These are phyloP conservation scores for Drosophila sordidula DNA, from an alignment of 2,888 invertebrate species.

Conservation along the genomic window DNA sequence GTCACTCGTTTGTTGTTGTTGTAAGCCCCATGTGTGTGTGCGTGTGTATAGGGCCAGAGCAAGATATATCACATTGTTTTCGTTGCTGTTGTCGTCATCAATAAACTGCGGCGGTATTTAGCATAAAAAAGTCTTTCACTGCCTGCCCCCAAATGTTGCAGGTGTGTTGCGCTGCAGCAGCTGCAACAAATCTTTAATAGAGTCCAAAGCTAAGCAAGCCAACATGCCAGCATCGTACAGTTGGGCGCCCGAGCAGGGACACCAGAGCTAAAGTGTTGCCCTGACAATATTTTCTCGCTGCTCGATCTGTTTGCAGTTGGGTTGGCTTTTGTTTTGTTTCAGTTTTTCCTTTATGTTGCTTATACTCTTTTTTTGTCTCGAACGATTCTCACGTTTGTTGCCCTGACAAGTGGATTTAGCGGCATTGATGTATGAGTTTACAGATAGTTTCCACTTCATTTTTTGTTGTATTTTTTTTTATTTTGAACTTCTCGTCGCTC, in stretches of 20 bases:
- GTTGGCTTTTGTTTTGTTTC: slow-evolving; percentile 58
- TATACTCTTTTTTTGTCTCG: slow-evolving; percentile 28
- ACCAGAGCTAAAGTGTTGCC: slow-evolving; percentile 69
- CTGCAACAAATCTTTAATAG: slow-evolving; percentile 64
- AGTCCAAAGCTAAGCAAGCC: slow-evolving; percentile 35
- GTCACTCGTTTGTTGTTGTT: slow-evolving; percentile 72
- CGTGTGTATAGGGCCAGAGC: slow-evolving; percentile 31
- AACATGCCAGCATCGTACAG: neutral
- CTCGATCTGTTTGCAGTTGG: slow-evolving; percentile 67
- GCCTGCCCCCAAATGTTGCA: slow-evolving; percentile 66
- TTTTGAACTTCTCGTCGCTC: slow-evolving; percentile 9
- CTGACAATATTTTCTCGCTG: slow-evolving; percentile 74
- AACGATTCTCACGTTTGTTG: slow-evolving; percentile 79
- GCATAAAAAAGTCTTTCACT: slow-evolving; percentile 78
- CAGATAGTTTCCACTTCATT: slow-evolving; percentile 69
- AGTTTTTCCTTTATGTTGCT: slow-evolving; percentile 28
- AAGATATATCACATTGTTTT: slow-evolving; percentile 69
- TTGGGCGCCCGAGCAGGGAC: slow-evolving; percentile 19
- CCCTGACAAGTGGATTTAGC: slow-evolving; percentile 80
- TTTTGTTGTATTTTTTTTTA: slow-evolving; percentile 1
- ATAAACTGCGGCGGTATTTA: slow-evolving; percentile 76
- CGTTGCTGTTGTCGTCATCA: slow-evolving; percentile 75
- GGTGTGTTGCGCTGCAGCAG: slow-evolving; percentile 50
- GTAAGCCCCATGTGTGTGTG: slow-evolving; percentile 4
- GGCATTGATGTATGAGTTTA: slow-evolving; percentile 78